Evolutionary conservation across 2,113 vertebrate genomes (phyloP).

Genomic region (Pygoscelis antarcticus): DNA sequence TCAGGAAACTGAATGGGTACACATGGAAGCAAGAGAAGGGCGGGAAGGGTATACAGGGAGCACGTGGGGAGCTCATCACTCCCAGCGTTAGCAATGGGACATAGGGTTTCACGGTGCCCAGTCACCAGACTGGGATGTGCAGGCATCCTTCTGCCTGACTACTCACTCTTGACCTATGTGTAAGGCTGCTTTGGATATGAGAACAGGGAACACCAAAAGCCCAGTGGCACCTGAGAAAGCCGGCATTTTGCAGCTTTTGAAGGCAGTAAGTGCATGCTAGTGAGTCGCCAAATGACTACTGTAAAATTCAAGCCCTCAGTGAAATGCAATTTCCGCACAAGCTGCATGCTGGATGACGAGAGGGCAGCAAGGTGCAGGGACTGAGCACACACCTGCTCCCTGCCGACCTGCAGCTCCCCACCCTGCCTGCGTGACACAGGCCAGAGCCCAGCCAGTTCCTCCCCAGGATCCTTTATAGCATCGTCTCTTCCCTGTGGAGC

Average conservation of each 20-base stretch:
- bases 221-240: neutral
- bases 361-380: neutral
- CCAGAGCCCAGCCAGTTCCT: neutral
- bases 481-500: neutral
- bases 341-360: accelerated
- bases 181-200: neutral
- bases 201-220: neutral
- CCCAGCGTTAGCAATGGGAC: neutral
- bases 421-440: neutral
- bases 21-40: neutral
- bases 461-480: neutral
- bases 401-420: neutral
- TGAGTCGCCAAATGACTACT: neutral
- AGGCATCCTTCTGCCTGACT: neutral
- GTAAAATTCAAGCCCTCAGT: neutral
- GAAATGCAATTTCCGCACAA: neutral
- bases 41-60: neutral
- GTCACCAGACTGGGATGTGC: neutral
- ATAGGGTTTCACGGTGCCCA: neutral
- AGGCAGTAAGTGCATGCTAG: neutral
- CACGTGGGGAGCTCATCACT: accelerated
- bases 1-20: neutral
- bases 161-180: neutral
- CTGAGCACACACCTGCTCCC: neutral
- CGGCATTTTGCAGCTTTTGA: neutral